Conservation (phyloP, 2,797 vertebrate genomes). For the Scolopax rusticola region DNA sequence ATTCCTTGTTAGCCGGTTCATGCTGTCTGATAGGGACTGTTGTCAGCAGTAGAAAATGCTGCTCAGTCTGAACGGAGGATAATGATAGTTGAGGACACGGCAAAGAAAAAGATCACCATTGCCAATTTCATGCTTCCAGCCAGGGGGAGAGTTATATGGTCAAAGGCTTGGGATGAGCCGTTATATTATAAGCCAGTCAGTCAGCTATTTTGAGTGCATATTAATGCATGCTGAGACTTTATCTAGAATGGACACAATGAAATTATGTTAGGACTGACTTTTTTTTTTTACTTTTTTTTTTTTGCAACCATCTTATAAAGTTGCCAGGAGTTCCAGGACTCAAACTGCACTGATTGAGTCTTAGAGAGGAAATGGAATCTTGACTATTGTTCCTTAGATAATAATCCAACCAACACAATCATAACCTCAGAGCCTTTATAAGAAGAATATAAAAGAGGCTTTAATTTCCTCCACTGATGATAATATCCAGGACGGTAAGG, state of each 20-base stretch:
- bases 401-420: not conserved
- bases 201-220: not conserved
- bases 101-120: not conserved
- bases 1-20: not conserved
- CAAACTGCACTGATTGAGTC: not conserved
- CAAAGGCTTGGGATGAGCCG: not conserved
- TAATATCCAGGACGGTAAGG: not conserved
- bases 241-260: not conserved
- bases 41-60: not conserved
- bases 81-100: not conserved
- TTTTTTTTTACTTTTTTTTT: no score
- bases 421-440: not conserved
- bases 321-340: not conserved
- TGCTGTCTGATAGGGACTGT: not conserved
- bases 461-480: not conserved
- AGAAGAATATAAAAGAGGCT: not conserved
- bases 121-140: not conserved
- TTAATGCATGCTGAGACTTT: not conserved
- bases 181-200: not conserved
- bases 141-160: not conserved
- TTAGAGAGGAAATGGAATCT: not conserved
- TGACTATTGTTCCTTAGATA: not conserved
- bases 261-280: not conserved
- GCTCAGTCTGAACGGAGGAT: not conserved
- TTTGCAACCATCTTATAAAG: not conserved